Percentiles rank a stretch among this genome's conserved stretches.
Conservation (phyloP, 2,113 vertebrate species). For the Echinops telfairi region DNA sequence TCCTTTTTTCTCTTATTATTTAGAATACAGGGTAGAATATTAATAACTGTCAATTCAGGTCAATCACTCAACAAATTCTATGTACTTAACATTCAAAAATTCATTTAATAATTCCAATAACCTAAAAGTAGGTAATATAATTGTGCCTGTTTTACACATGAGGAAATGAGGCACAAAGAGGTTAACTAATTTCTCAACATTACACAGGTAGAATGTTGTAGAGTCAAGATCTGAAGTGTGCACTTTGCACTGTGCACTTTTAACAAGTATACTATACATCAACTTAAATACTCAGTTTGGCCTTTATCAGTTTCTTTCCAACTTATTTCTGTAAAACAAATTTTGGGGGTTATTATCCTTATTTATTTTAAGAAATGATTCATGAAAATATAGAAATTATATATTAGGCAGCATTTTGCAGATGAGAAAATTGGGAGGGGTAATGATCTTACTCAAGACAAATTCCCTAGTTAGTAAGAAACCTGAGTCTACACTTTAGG, state of each 20-base stretch:
- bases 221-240: background rate
- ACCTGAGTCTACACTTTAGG: background rate
- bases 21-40: conserved; percentile 4
- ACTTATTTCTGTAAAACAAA: conserved; percentile 23
- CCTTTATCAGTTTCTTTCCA: background rate
- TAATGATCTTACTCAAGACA: conserved; percentile 26
- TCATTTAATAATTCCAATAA: conserved; percentile 10
- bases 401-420: conserved; percentile 44
- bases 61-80: background rate
- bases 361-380: conserved; percentile 45
- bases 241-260: background rate
- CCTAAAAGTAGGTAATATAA: conserved; percentile 4
- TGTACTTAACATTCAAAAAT: conserved; percentile 18
- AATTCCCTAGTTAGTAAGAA: conserved; percentile 27
- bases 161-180: background rate
- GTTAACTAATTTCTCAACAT: background rate
- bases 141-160: background rate
- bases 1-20: background rate
- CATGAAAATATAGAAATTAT: conserved; percentile 17
- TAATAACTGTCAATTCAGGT: background rate
- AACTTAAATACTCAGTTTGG: background rate
- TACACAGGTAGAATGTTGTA: background rate
- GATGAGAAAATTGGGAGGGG: background rate
- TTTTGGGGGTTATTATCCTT: conserved; percentile 3
- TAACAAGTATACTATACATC: background rate